Evolutionary conservation across 2,113 vertebrate species (phyloP).

Genomic region (Brachypteracias leptosomus): DNA sequence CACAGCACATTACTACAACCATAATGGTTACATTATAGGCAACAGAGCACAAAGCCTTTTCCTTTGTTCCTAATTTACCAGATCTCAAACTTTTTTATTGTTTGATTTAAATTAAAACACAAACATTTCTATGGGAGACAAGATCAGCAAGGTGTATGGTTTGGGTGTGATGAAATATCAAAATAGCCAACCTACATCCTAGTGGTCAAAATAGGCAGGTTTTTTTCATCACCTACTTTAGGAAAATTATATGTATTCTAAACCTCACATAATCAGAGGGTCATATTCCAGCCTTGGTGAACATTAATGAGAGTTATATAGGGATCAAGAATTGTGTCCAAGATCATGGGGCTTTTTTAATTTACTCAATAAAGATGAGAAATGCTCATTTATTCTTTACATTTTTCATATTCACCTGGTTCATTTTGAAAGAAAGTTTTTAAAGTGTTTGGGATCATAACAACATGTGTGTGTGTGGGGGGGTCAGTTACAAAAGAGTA

Average conservation of each 20-base stretch:
- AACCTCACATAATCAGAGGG: slow-evolving; percentile 3
- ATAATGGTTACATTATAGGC: slow-evolving; percentile 49
- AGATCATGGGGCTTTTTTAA: not conserved
- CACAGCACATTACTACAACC: slow-evolving; percentile 62
- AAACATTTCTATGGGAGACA: not conserved
- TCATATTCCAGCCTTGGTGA: slow-evolving; percentile 8
- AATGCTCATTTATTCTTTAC: not conserved
- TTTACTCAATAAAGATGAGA: not conserved
- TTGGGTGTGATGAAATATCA: not conserved
- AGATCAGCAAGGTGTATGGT: slow-evolving; percentile 5
- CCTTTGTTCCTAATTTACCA: slow-evolving; percentile 71
- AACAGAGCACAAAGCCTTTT: slow-evolving; percentile 45
- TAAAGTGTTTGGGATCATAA: not conserved
- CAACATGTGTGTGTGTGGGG: not conserved
- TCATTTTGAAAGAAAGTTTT: not conserved
- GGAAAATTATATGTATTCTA: not conserved
- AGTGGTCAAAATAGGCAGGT: not conserved
- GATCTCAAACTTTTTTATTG: slow-evolving; percentile 57
- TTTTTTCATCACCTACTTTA: not conserved
- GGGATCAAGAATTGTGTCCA: not conserved
- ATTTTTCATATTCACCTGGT: not conserved
- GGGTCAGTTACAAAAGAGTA: not conserved
- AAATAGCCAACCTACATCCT: slow-evolving; percentile 3
- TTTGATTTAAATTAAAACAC: slow-evolving; percentile 31
- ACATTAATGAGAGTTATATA: slow-evolving; percentile 23